Base-by-base conservation (phyloP, 2,797 vertebrate genomes). In the Premnoplex brunnescens region DNA sequence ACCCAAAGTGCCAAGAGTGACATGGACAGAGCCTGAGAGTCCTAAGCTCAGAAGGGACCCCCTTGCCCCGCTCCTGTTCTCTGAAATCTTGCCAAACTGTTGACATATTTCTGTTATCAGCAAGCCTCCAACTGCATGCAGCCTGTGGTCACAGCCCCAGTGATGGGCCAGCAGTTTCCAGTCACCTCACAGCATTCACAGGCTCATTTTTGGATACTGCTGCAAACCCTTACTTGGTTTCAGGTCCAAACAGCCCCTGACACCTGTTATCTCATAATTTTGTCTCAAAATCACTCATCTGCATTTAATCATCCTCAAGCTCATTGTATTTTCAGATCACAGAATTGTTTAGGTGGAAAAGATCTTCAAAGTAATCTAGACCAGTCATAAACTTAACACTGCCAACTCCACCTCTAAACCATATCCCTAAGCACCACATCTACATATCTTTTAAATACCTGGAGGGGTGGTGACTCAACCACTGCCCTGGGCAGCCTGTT, bases 71-170 rank as follows among this genome's bases (percentile, higher is more conserved):
- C 2, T 77, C 64, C 56, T 23, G 36, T 66, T 85, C 49, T 68
- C 87, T 95, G 93, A 86, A 93, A 94, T 84, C 55, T 78, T 93
- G 91, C 88, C 82, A 88, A 52, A 60, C 80, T 58, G 68, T 88
- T 88, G 77, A 88, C 85, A 90, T 94, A 39, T 34, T 92, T 93
- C 63, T 91, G 48, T 92, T 93, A 92, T 95, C 91, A 90, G 89
- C 71, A 88, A 62, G 76, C 30, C 82, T 91, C 49, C 82, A 86
- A 86, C 55, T 95, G 82, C 63, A 37, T 46, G 75, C 11, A 3
- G 55, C 1, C 2, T 16, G 28, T 74, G 52, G 81, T 51, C 75
- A 60, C 52, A 89, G 75, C 41, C 12, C 0, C 69, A 51, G 58
- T 2, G 32, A 63, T 32, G 72, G 74, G 59, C 79, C 66, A 62